phyloP scores from a whole-genome alignment of 2,113 vertebrate genomes.

The Chiloscyllium plagiosum region DNA sequence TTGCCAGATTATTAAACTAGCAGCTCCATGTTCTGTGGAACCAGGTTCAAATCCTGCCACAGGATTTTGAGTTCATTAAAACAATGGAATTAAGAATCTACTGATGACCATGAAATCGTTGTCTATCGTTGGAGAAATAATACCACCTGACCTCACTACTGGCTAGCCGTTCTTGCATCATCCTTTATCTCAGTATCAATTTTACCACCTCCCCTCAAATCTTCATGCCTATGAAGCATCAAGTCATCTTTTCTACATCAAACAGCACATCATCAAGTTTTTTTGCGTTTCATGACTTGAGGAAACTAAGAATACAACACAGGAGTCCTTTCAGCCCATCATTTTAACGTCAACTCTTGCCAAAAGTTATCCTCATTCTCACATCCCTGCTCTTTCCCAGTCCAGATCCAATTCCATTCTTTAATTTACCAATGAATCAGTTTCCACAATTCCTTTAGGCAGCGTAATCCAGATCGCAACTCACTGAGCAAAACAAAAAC shows the following conservation, averaged over 20 bases:
- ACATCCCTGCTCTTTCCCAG: not conserved
- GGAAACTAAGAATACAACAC: not conserved
- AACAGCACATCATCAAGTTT: not conserved
- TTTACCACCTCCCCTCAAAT: not conserved
- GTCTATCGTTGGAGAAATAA: too few species aligned
- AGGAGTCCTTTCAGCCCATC: not conserved
- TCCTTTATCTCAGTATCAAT: not conserved
- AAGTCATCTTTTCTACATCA: not conserved
- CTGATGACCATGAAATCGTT: too few species aligned
- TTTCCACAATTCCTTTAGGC: not conserved
- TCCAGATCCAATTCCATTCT: not conserved
- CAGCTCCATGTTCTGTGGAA: too few species aligned
- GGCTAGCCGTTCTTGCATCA: not conserved
- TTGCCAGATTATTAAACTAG: too few species aligned
- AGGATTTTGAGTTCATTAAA: not conserved
- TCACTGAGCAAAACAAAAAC: not conserved
- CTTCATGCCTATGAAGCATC: not conserved
- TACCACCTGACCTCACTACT: not conserved
- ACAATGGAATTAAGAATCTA: too few species aligned
- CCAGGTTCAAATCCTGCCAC: not conserved
- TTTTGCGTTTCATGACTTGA: not conserved
- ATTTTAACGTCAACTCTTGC: not conserved
- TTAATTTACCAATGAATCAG: not conserved
- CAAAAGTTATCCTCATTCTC: not conserved
- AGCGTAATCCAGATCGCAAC: not conserved